phyloP scores from a whole-genome alignment of 2,888 invertebrate species.

The Eristalis pertinax region DNA sequence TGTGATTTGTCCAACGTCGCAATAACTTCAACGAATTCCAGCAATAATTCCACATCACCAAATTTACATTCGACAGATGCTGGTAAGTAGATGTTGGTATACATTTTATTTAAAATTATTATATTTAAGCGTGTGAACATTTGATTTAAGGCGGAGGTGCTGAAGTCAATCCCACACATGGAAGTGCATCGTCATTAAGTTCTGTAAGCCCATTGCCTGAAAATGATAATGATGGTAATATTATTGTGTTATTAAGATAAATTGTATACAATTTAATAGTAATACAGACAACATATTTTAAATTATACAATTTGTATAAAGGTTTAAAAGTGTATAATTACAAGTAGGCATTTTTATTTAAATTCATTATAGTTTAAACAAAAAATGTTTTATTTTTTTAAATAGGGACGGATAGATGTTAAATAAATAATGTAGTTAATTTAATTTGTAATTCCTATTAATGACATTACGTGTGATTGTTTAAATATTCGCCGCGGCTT shows the following conservation, averaged over 20 bases:
- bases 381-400: no score
- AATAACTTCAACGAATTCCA: constrained; percentile 79
- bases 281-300: not conserved
- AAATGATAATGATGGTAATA: constrained; percentile 81
- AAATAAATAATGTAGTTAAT: no score
- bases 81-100: constrained; percentile 66
- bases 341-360: no score
- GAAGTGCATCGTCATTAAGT: constrained; percentile 80
- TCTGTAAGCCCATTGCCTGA: constrained; percentile 80
- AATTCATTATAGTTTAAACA: no score
- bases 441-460: no score
- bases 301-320: no score
- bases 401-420: no score
- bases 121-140: not conserved
- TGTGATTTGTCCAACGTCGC: constrained; percentile 77
- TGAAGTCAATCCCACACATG: constrained; percentile 77
- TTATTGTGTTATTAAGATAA: not conserved
- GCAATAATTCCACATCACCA: constrained; percentile 80
- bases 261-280: not conserved
- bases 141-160: constrained; percentile 64
- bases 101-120: not conserved
- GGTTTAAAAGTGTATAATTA: no score
- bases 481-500: no score
- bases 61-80: constrained; percentile 79
- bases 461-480: no score